Conservation (phyloP, 2,888 invertebrate genomes). For the Tridacna crocea region DNA sequence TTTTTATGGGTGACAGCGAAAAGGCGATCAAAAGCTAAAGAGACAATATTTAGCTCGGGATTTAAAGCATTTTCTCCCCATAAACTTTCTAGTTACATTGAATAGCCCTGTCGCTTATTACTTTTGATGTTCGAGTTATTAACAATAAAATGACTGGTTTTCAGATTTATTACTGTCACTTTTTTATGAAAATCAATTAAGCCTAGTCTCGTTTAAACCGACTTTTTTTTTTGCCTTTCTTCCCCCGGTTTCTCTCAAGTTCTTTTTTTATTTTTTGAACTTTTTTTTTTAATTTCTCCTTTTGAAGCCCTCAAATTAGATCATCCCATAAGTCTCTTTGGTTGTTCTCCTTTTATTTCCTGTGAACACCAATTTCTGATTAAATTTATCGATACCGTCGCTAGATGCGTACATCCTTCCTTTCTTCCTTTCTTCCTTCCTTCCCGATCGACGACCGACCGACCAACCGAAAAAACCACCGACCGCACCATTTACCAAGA, state of each 20-base stretch:
- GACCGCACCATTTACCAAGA: neutral
- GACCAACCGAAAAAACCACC: neutral
- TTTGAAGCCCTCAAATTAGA: too few species aligned
- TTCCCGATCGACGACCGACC: neutral
- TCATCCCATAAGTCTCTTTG: too few species aligned
- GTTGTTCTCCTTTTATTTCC: too few species aligned
- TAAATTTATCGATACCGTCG: too few species aligned
- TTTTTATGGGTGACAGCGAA: slow-evolving; percentile 41
- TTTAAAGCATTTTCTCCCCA: slow-evolving; percentile 24
- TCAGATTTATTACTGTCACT: slow-evolving; percentile 18
- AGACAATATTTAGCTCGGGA: slow-evolving; percentile 31
- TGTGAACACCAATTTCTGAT: too few species aligned
- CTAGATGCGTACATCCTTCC: neutral
- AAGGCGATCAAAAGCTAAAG: slow-evolving; percentile 45
- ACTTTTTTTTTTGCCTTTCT: neutral
- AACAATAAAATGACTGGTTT: slow-evolving; percentile 35
- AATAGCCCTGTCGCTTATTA: slow-evolving; percentile 22
- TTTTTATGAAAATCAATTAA: slow-evolving; percentile 18
- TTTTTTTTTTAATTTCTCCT: too few species aligned
- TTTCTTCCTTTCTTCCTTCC: neutral
- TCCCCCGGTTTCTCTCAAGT: neutral
- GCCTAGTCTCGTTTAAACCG: neutral
- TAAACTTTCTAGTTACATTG: slow-evolving; percentile 21
- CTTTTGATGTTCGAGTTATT: slow-evolving; percentile 37
- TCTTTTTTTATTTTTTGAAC: too few species aligned